Evolutionary conservation across 2,797 vertebrate genomes (phyloP).

Genomic region (Heterohyrax brucei): DNA sequence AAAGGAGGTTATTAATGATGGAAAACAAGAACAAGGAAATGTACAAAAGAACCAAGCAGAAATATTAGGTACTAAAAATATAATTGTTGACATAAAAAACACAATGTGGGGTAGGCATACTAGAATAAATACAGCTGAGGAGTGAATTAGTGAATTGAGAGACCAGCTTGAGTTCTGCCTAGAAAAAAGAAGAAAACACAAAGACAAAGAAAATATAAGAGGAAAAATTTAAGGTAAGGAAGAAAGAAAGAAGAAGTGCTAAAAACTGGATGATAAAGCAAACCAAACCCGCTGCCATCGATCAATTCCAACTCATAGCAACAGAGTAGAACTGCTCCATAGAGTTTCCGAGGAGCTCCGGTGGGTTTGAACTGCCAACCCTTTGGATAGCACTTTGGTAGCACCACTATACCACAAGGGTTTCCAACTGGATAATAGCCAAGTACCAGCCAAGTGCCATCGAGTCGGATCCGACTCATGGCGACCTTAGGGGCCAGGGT

Average conservation of each 20-base stretch:
- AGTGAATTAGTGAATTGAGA: not conserved
- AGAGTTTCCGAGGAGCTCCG: no score
- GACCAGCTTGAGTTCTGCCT: not conserved
- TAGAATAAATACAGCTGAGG: not conserved
- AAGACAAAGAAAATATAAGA: not conserved
- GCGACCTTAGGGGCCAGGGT: no score
- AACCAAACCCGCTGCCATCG: no score
- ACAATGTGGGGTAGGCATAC: not conserved
- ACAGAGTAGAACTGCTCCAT: no score
- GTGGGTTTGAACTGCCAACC: no score
- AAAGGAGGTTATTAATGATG: fast-evolving
- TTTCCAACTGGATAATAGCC: no score
- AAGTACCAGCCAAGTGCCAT: no score
- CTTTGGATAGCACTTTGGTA: no score
- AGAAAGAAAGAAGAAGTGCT: not conserved
- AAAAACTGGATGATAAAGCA: not conserved
- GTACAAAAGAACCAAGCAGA: not conserved
- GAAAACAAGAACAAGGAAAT: not conserved
- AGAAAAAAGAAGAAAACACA: not conserved
- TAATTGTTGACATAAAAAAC: not conserved
- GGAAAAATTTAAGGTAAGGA: not conserved
- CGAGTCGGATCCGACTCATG: no score
- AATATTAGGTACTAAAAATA: no score
- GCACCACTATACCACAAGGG: no score
- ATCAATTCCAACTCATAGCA: no score